Base-by-base conservation (phyloP, 2,797 vertebrate genomes). In the Muscicapa striata region DNA sequence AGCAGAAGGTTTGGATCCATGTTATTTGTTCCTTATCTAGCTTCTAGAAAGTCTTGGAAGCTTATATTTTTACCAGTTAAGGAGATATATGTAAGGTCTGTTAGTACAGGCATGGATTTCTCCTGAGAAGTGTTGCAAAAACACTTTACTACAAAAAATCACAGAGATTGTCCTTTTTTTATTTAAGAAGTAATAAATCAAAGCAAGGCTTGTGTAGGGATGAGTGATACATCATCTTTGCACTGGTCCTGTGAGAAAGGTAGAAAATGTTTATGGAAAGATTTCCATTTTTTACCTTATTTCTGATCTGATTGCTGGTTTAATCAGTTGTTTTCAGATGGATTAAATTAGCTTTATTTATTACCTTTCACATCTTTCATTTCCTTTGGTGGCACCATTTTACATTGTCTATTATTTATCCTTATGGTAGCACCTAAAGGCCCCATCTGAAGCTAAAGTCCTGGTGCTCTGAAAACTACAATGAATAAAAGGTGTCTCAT, bases 1-100 rank as follows among this genome's bases (percentile, higher is more conserved):
- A 95, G 70, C 91, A 94, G 93, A 95, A 93, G 91, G 88, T 79
- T 95, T 84, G 78, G 78, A 82, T 70, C 49, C 40, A 30, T 70
- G 38, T 80, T 83, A 68, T 91, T 92, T 92, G 49, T 64, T 89
- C 64, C 80, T 78, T 87, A 85, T 43, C 54, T 64, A n/a, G 68
- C 41, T 84, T 92, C 90, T 80, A 52, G 75, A 89, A 94, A 62
- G 26, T 54, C 46, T 55, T 59, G n/a, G 54, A 75, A 89, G 26
- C 32, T 76, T 73, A 40, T 76, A 63, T 81, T 92, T 94, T 94
- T 80, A 43, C 26, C 1, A 0, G 20, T 55, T 90, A 86, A 73
- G 55, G 64, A 87, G 21, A 64, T 64, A 51, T 30, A 62, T 64
- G 24, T 73, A 64, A 61, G 17, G 19, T 84, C 62, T 80, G 17